phyloP scores from a whole-genome alignment of 2,797 vertebrate genomes.

The Streptopelia turtur region DNA sequence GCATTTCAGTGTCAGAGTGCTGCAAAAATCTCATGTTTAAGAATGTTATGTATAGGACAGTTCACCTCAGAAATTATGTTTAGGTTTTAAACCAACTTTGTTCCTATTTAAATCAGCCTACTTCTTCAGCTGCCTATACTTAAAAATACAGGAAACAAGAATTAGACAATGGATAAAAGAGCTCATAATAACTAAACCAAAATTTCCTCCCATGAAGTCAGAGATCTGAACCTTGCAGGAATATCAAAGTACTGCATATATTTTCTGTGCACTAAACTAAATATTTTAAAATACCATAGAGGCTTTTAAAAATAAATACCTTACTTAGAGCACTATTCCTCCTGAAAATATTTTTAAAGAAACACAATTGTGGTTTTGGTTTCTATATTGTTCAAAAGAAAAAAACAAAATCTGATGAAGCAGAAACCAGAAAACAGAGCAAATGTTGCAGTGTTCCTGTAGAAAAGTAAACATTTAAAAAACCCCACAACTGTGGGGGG shows the following conservation, averaged over 20 bases:
- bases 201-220: constrained; percentile 30
- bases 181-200: constrained; percentile 11
- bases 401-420: neutral
- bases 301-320: constrained; percentile 50
- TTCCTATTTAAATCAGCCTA: constrained; percentile 8
- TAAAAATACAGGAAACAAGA: constrained; percentile 57
- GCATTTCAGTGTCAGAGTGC: neutral
- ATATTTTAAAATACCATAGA: constrained; percentile 32
- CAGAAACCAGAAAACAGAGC: constrained; percentile 4
- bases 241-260: constrained; percentile 40
- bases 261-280: constrained; percentile 43
- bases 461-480: neutral
- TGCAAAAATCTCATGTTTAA: neutral
- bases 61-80: neutral
- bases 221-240: constrained; percentile 2
- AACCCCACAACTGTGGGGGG: neutral
- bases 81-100: constrained; percentile 8
- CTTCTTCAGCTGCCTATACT: constrained; percentile 1
- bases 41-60: neutral
- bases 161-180: constrained; percentile 62
- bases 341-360: constrained; percentile 11
- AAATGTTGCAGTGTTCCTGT: neutral
- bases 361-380: neutral
- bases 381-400: constrained; percentile 25
- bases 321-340: neutral